A percentile compares a stretch with the other conserved stretches of the same genome.
Evolutionary conservation across 2,888 invertebrate genomes (phyloP).

Genomic region (Synergus laeviventris): DNA sequence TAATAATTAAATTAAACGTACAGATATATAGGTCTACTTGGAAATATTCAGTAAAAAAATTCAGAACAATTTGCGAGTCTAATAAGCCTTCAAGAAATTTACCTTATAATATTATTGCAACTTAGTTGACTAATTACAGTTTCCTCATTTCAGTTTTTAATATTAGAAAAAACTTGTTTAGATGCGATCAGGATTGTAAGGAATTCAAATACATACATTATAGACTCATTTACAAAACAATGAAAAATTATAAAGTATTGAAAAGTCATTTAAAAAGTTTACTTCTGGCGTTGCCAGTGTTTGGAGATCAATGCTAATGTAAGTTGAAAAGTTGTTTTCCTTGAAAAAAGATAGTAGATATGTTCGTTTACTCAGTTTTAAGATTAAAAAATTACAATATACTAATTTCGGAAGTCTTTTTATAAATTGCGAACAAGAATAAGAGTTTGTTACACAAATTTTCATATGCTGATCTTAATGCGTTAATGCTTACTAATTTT

Average conservation of each 20-base stretch:
- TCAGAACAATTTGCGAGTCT: too few relatives aligned
- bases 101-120: not conserved
- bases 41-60: slow-evolving; percentile 4
- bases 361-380: not conserved
- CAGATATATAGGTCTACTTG: not conserved
- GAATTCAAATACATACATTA: not conserved
- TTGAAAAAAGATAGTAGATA: slow-evolving; percentile 15
- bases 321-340: slow-evolving; percentile 27
- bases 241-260: not conserved
- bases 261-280: slow-evolving; percentile 1
- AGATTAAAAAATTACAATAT: not conserved
- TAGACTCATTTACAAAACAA: not conserved
- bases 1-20: not conserved
- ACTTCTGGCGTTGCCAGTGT: not conserved
- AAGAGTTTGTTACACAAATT: not conserved
- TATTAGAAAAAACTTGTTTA: not conserved
- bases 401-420: not conserved
- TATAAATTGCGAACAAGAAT: not conserved
- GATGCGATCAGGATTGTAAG: not conserved
- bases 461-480: not conserved
- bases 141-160: not conserved
- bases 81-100: not conserved
- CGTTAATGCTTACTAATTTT: not conserved
- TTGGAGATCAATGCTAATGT: slow-evolving; percentile 33
- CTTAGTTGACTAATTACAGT: not conserved